These are phyloP conservation scores for Diadumene lineata DNA, from an alignment of 92 coral and sea anemone genomes.

Conservation along the genomic window DNA sequence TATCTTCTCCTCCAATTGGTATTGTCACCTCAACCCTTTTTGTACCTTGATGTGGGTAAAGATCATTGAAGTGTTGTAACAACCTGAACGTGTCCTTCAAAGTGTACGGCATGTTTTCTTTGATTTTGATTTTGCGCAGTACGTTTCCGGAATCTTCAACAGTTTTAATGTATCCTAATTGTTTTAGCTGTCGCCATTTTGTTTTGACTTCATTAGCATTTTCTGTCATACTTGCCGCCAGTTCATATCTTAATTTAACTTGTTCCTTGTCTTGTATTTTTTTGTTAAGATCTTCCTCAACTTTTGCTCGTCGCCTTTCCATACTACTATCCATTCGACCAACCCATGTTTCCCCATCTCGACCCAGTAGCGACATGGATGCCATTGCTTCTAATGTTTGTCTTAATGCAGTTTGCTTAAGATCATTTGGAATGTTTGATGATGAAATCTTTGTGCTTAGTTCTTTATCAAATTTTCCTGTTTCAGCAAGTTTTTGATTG, in stretches of 20 bases:
- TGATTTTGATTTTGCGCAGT: constrained; percentile 15
- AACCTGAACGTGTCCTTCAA: constrained; percentile 20
- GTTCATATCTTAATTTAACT: constrained; percentile 26
- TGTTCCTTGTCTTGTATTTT: neutral
- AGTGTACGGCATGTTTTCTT: neutral
- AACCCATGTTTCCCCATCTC: constrained; percentile 21
- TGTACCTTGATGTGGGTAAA: constrained; percentile 4
- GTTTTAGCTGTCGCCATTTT: constrained; percentile 16
- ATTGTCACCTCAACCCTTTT: constrained; percentile 22
- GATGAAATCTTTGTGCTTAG: neutral
- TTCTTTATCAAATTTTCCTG: neutral
- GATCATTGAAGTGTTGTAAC: constrained; percentile 22
- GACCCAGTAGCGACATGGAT: constrained; percentile 12
- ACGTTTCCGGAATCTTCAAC: neutral
- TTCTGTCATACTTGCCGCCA: constrained; percentile 30
- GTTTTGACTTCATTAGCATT: neutral
- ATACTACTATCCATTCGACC: neutral
- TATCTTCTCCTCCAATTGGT: constrained; percentile 37
- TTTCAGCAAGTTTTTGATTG: constrained; percentile 21
- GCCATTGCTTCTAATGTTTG: constrained; percentile 33
- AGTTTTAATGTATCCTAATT: neutral
- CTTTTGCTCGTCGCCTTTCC: neutral
- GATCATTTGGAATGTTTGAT: neutral
- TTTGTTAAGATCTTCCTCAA: neutral
- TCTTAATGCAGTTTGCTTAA: constrained; percentile 26